A percentile compares a stretch with the other conserved stretches of the same genome.
These are phyloP conservation scores for Sphinx pinastri DNA, from an alignment of 2,888 invertebrate genomes.

Conservation along the genomic window DNA sequence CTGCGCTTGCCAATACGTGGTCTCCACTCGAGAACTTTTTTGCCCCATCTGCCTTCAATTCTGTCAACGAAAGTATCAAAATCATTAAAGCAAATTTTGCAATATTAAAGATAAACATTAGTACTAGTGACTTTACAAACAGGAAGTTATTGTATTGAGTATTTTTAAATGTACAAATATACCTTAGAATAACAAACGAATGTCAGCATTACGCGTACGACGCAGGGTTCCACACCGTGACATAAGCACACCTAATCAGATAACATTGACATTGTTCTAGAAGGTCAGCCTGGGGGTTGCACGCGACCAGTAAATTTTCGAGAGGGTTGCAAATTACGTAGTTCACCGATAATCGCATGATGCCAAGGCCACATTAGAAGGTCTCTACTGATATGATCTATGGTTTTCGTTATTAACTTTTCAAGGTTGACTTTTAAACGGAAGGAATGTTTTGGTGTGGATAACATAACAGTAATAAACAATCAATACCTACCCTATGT, in stretches of 20 bases:
- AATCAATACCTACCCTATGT: no score
- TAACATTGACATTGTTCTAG: constrained; percentile 65
- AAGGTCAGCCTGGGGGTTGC: constrained; percentile 55
- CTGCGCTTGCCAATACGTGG: no score
- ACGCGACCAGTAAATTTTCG: constrained; percentile 69
- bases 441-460: not conserved
- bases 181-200: not conserved
- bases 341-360: constrained; percentile 31
- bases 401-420: constrained; percentile 21
- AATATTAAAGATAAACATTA: no score
- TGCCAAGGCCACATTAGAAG: constrained; percentile 36
- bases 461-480: not conserved
- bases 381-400: constrained; percentile 21
- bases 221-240: constrained; percentile 35
- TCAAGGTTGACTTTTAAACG: not conserved
- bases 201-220: not conserved
- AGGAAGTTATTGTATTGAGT: no score
- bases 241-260: constrained; percentile 48
- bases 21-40: no score
- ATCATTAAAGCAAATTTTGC: no score
- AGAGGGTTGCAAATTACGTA: constrained; percentile 44
- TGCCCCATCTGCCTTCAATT: no score
- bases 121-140: no score
- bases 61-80: no score
- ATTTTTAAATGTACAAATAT: no score